Conservation (phyloP, 2,113 vertebrate species). For the Psephotus haematonotus region DNA sequence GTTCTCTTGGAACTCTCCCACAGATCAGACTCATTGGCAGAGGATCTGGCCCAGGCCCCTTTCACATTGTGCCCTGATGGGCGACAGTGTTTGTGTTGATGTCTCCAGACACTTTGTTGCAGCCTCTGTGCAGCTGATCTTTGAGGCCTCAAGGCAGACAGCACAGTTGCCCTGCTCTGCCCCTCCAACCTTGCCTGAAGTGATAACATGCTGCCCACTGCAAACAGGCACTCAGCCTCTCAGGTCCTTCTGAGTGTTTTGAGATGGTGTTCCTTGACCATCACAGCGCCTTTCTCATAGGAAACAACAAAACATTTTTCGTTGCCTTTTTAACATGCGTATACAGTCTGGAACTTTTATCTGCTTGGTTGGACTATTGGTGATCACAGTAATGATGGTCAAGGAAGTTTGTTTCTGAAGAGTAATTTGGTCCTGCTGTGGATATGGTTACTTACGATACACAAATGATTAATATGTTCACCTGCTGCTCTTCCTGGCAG, state of each 20-base stretch:
- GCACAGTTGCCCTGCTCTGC: not conserved
- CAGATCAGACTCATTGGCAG: not conserved
- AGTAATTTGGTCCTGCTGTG: not conserved
- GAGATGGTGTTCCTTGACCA: not conserved
- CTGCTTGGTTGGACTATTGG: not conserved
- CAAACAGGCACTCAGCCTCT: not conserved
- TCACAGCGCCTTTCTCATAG: not conserved
- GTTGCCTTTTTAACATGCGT: not conserved
- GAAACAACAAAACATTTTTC: not conserved
- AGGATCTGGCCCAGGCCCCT: not conserved
- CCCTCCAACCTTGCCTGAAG: not conserved
- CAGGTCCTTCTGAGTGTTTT: not conserved
- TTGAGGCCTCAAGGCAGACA: not conserved
- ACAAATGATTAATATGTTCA: not conserved
- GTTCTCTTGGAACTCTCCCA: not conserved
- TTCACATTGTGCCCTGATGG: not conserved
- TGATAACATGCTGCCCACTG: not conserved
- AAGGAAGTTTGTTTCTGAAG: not conserved
- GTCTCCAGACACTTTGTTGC: not conserved
- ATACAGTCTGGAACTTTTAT: not conserved
- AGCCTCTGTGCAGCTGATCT: not conserved
- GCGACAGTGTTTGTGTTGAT: not conserved
- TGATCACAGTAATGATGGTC: not conserved
- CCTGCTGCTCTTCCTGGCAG: not conserved
- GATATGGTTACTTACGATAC: not conserved